phyloP scores from a whole-genome alignment of 2,888 invertebrate species.

The Galerucella pusilla region DNA sequence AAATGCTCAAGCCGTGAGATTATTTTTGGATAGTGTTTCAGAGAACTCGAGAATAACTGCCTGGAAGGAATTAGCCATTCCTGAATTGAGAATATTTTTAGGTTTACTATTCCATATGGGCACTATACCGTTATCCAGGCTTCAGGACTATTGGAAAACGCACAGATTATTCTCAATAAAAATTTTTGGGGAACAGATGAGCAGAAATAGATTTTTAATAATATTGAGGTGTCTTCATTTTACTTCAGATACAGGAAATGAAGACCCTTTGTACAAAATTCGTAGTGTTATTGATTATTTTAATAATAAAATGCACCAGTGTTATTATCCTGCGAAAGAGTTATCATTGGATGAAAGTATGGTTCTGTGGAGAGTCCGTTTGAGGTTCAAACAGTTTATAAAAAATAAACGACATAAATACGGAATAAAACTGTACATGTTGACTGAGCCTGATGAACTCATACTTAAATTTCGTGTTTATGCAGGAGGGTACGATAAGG shows the following conservation, averaged over 20 bases:
- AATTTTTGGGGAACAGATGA: slow-evolving; percentile 35
- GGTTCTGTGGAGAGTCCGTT: slow-evolving; percentile 52
- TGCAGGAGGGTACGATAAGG: slow-evolving; percentile 14
- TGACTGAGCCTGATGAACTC: slow-evolving; percentile 57
- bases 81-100: slow-evolving; percentile 20
- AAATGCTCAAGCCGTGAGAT: slow-evolving; percentile 24
- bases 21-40: slow-evolving; percentile 18
- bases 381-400: slow-evolving; percentile 56
- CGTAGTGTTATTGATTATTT: slow-evolving; percentile 54
- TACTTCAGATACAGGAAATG: slow-evolving; percentile 18
- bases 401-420: slow-evolving; percentile 56
- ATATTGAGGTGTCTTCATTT: slow-evolving; percentile 41
- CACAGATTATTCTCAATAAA: slow-evolving; percentile 35
- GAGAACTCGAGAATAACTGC: slow-evolving; percentile 24
- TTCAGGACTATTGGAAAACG: slow-evolving; percentile 42
- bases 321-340: slow-evolving; percentile 48
- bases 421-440: slow-evolving; percentile 47
- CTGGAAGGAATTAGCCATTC: slow-evolving; percentile 15
- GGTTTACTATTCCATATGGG: slow-evolving; percentile 37
- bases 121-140: slow-evolving; percentile 23
- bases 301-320: slow-evolving; percentile 34
- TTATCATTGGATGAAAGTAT: slow-evolving; percentile 47
- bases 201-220: slow-evolving; percentile 40
- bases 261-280: slow-evolving; percentile 52
- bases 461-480: slow-evolving; percentile 25